These are phyloP conservation scores for Dendronephthya gigantea DNA, from an alignment of 64 coral and sea anemone species.

Conservation along the genomic window DNA sequence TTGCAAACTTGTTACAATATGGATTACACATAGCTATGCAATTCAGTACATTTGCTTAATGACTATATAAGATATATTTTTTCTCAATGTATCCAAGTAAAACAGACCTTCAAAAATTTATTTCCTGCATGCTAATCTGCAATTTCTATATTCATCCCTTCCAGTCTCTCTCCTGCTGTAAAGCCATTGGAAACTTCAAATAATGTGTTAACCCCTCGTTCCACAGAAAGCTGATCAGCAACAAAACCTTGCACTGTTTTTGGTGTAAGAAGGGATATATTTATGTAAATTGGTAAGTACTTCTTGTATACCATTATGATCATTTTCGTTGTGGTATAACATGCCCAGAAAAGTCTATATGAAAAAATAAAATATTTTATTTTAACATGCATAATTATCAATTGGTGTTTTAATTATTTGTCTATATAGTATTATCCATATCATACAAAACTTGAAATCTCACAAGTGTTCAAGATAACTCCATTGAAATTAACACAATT, in stretches of 20 bases:
- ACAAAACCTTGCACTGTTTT: background rate
- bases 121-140: no score
- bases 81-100: no score
- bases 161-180: no score
- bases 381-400: background rate
- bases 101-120: no score
- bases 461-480: background rate
- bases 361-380: background rate
- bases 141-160: no score
- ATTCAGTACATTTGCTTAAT: background rate
- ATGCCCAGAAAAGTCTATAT: background rate
- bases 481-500: no score
- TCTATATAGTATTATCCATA: no score
- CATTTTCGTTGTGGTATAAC: background rate
- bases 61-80: no score
- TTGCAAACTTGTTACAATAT: background rate
- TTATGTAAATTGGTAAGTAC: background rate
- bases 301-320: background rate
- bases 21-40: background rate
- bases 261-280: background rate
- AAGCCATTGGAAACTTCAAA: background rate
- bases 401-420: no score
- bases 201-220: background rate
- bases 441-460: no score
- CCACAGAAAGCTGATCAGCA: background rate